phyloP scores from a whole-genome alignment of 2,113 vertebrate species.

The Verasper variegatus region DNA sequence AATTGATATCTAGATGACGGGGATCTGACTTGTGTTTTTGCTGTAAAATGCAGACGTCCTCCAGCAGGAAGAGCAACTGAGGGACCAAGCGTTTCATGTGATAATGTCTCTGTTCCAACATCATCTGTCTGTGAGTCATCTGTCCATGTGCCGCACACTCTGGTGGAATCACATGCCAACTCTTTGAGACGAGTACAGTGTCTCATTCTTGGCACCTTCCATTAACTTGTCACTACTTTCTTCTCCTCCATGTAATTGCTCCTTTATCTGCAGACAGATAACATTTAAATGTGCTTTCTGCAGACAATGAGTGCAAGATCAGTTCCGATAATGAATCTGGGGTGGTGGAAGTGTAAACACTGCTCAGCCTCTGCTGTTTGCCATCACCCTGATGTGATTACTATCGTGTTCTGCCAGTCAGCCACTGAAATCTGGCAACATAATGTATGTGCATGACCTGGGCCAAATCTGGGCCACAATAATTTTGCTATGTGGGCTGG shows the following conservation, averaged over 20 bases:
- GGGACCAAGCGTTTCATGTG: not conserved
- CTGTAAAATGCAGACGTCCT: not conserved
- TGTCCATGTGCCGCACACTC: conserved; percentile 1
- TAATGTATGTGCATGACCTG: conserved; percentile 1
- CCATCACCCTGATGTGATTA: not conserved
- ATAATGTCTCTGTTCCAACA: conserved; percentile 4
- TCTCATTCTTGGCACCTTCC: conserved; percentile 31
- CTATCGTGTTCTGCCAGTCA: not conserved
- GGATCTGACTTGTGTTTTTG: not conserved
- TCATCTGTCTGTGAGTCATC: conserved; percentile 12
- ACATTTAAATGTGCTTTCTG: not conserved
- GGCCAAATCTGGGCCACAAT: no score
- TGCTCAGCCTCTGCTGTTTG: not conserved
- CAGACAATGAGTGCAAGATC: not conserved
- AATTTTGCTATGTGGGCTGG: no score
- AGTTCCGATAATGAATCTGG: not conserved
- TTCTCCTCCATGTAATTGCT: conserved; percentile 17
- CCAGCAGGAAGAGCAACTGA: not conserved
- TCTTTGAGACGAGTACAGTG: conserved; percentile 18
- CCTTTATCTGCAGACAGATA: not conserved
- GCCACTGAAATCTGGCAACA: conserved; percentile 9
- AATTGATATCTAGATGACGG: not conserved
- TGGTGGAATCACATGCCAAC: conserved; percentile 1
- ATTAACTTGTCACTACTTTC: conserved; percentile 1
- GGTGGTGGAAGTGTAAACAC: not conserved